Percentiles rank a stretch among this genome's conserved stretches.
phyloP scores from a whole-genome alignment of 2,113 vertebrate genomes.

The Heterocephalus glaber region DNA sequence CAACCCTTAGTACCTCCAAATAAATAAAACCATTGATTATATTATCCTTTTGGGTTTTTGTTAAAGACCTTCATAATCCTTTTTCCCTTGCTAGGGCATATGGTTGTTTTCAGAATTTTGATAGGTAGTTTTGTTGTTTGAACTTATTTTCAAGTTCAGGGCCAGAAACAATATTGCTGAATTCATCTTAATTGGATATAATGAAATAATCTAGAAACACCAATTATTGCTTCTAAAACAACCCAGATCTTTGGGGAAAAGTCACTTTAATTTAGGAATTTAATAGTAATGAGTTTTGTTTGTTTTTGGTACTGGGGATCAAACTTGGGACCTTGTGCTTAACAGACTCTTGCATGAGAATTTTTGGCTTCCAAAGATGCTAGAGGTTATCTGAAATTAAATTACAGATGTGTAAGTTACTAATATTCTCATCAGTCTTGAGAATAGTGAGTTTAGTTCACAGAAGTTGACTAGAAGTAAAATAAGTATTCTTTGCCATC shows the following conservation, averaged over 20 bases:
- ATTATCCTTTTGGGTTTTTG: background rate
- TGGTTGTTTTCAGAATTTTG: background rate
- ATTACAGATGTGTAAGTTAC: slow-evolving; percentile 4
- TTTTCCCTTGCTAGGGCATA: background rate
- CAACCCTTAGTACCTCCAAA: background rate
- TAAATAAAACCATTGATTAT: background rate
- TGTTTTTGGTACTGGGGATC: too few species aligned
- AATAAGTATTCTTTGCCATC: background rate
- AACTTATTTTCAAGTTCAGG: background rate
- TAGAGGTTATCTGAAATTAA: slow-evolving; percentile 35
- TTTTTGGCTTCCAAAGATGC: background rate
- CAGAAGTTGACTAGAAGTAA: background rate
- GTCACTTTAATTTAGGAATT: background rate
- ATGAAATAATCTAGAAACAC: background rate
- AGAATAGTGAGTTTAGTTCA: slow-evolving; percentile 26
- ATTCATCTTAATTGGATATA: slow-evolving; percentile 40
- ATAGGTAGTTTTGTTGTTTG: background rate
- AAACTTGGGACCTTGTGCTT: too few species aligned
- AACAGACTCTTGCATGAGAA: slow-evolving; percentile 8
- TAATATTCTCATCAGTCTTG: background rate
- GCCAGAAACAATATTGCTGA: background rate
- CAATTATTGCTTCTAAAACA: slow-evolving; percentile 24
- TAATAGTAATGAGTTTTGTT: slow-evolving; percentile 13
- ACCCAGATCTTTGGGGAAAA: background rate
- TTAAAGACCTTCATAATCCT: background rate